Conservation (phyloP, 2,113 vertebrate species). For the Cynopterus brachyotis region DNA sequence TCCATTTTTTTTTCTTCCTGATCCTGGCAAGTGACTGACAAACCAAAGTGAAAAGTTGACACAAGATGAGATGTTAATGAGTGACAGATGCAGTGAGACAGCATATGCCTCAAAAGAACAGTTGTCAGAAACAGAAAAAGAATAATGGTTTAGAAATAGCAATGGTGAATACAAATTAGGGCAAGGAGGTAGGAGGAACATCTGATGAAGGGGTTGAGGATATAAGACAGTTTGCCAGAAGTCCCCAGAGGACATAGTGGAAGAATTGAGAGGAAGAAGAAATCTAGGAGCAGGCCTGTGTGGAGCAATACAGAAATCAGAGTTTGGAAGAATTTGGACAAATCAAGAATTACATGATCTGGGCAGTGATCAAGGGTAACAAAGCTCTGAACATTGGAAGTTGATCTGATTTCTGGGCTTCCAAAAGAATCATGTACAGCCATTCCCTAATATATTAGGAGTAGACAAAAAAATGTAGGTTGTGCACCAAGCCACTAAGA, state of each 20-base stretch:
- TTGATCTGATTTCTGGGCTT: neutral
- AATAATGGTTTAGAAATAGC: conserved; percentile 49
- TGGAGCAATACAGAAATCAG: neutral
- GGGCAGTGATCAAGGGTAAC: neutral
- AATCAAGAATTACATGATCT: neutral
- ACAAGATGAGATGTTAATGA: conserved; percentile 51
- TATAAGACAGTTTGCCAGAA: neutral
- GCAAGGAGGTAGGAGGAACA: neutral
- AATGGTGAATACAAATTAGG: neutral
- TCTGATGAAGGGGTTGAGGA: neutral
- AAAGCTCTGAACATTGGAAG: neutral
- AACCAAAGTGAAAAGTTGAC: conserved; percentile 33
- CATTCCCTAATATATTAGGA: neutral
- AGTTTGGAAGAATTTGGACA: neutral
- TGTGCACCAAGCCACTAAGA: neutral
- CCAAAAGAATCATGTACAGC: neutral
- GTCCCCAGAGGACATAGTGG: neutral
- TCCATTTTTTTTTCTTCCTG: neutral
- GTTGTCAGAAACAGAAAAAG: conserved; percentile 39
- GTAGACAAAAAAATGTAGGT: neutral
- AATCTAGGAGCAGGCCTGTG: neutral
- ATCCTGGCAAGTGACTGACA: conserved; percentile 38
- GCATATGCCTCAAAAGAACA: conserved; percentile 20
- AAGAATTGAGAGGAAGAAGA: conserved; percentile 1
- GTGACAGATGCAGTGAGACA: conserved; percentile 21